Evolutionary conservation across 2,113 vertebrate species (phyloP).

Genomic region (Cyprinodon variegatus): DNA sequence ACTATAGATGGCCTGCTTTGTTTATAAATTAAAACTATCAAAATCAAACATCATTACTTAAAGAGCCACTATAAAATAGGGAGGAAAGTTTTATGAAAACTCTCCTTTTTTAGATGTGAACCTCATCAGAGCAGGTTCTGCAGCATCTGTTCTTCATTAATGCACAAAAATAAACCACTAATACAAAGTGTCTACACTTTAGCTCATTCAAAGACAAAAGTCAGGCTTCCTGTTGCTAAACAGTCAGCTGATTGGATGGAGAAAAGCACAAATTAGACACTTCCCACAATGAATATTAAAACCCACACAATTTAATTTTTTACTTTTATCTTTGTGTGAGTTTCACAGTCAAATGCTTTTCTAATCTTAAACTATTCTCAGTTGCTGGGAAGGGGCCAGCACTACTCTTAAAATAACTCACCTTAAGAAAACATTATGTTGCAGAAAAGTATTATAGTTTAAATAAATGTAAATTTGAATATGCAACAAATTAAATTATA

Average conservation of each 20-base stretch:
- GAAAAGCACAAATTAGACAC: constrained; percentile 61
- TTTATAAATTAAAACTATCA: constrained; percentile 1
- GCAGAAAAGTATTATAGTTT: constrained; percentile 43
- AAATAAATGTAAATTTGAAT: constrained; percentile 21
- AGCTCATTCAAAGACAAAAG: constrained; percentile 42
- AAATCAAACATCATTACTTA: not conserved
- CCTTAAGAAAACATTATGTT: constrained; percentile 27
- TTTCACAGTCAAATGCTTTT: constrained; percentile 15
- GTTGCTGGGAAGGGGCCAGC: not conserved
- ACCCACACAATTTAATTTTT: constrained; percentile 9
- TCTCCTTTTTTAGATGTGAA: not conserved
- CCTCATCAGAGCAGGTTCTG: not conserved
- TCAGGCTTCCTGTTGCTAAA: constrained; percentile 38
- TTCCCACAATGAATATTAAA: constrained; percentile 39
- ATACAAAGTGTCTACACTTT: constrained; percentile 37
- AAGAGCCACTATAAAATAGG: not conserved
- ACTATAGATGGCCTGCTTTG: not conserved
- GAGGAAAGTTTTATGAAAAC: not conserved
- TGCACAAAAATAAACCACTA: constrained; percentile 23
- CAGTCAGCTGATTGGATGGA: constrained; percentile 60
- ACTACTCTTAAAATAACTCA: constrained; percentile 44
- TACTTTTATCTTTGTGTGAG: constrained; percentile 24
- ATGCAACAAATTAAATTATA: not conserved
- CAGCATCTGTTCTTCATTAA: constrained; percentile 19
- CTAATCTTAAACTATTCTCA: constrained; percentile 28